phyloP scores from a whole-genome alignment of 2,888 invertebrate species.

The Invenusta paracnida region DNA sequence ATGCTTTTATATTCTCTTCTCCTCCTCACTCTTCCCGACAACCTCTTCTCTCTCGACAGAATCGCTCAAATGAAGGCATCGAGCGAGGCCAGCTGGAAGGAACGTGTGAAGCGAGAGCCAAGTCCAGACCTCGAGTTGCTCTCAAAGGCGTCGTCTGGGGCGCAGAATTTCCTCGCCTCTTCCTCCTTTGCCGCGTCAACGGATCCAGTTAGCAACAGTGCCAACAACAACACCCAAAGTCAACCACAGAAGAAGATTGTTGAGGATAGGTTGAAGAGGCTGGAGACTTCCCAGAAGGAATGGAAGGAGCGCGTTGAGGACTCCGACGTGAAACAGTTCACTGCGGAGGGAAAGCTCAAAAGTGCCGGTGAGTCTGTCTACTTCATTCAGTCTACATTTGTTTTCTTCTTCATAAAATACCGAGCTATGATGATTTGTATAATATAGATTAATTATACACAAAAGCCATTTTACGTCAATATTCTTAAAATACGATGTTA shows the following conservation, averaged over 20 bases:
- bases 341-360: neutral
- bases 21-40: no score
- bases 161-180: no score
- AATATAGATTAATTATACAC: no score
- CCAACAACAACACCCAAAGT: neutral
- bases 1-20: no score
- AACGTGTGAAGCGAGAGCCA: neutral
- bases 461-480: no score
- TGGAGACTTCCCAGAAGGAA: neutral
- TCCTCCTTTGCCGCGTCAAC: no score
- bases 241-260: neutral
- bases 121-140: neutral
- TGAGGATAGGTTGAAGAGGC: neutral
- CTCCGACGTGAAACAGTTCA: neutral
- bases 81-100: neutral
- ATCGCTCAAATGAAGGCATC: neutral
- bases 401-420: no score
- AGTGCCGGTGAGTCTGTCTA: neutral
- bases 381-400: no score
- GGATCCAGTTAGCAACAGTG: neutral
- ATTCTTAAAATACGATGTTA: no score
- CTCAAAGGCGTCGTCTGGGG: no score
- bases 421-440: no score
- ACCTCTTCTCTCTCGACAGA: no score
- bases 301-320: neutral